Conservation (phyloP, 2,888 invertebrate species). For the Chloroclystis v-ata region DNA sequence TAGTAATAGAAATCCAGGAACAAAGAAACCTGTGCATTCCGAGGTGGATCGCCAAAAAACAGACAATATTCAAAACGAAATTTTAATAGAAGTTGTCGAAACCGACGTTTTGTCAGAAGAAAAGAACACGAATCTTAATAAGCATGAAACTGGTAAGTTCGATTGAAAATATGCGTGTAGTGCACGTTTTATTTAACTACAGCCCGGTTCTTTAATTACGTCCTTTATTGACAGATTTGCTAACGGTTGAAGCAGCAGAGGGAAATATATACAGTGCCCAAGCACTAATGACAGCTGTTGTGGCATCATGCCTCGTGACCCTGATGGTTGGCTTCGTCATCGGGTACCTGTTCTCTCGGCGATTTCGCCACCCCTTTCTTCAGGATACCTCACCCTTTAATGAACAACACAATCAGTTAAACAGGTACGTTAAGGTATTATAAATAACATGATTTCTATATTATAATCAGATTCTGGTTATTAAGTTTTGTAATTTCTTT, state of each 20-base stretch:
- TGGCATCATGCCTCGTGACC: conserved; percentile 87
- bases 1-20: conserved; percentile 64
- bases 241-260: conserved; percentile 77
- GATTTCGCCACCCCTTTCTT: conserved; percentile 84
- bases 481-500: conserved; percentile 38
- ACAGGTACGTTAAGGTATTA: conserved; percentile 69
- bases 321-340: conserved; percentile 90
- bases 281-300: conserved; percentile 87
- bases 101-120: conserved; percentile 79
- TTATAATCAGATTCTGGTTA: neutral
- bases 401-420: conserved; percentile 88
- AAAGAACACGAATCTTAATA: conserved; percentile 68
- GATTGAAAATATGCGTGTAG: neutral
- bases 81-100: conserved; percentile 81
- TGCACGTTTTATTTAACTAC: neutral
- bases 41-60: conserved; percentile 76
- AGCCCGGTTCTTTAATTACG: neutral
- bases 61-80: conserved; percentile 81
- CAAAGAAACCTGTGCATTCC: conserved; percentile 61
- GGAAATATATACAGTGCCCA: conserved; percentile 88
- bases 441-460: conserved; percentile 1
- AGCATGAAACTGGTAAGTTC: conserved; percentile 67
- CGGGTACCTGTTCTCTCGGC: conserved; percentile 89
- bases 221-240: conserved; percentile 46
- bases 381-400: conserved; percentile 85